Conservation (phyloP, 2,797 vertebrate species). For the Esox masquinongy region DNA sequence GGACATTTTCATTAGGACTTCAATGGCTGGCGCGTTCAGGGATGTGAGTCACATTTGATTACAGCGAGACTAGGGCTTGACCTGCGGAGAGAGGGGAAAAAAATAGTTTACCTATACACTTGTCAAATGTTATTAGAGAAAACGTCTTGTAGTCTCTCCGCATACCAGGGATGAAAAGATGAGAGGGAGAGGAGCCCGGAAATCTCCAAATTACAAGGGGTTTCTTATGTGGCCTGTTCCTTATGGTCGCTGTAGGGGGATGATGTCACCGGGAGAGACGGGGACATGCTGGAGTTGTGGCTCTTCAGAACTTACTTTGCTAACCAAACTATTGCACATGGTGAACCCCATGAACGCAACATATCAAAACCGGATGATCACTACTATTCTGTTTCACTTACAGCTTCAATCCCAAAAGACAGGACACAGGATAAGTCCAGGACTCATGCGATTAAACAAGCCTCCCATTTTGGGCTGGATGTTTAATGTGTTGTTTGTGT, state of each 20-base stretch:
- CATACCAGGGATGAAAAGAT: constrained; percentile 14
- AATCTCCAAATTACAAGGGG: background rate
- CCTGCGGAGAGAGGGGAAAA: constrained; percentile 73
- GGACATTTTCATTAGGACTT: constrained; percentile 75
- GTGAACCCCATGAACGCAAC: background rate
- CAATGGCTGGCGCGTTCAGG: constrained; percentile 71
- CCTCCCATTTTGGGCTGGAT: too few species aligned
- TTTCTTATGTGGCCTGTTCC: background rate
- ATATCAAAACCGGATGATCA: background rate
- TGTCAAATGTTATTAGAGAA: constrained; percentile 86
- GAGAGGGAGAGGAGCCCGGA: constrained; percentile 10
- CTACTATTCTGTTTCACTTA: background rate
- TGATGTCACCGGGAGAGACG: background rate
- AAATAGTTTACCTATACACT: constrained; percentile 82
- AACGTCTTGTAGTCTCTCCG: background rate
- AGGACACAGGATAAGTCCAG: too few species aligned
- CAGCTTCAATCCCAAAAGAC: background rate
- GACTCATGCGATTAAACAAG: too few species aligned
- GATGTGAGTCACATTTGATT: constrained; percentile 91
- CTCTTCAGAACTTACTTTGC: background rate
- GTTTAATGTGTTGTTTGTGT: too few species aligned
- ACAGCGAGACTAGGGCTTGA: constrained; percentile 64
- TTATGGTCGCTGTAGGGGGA: background rate
- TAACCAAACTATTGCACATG: background rate
- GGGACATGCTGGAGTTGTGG: background rate